phyloP scores from a whole-genome alignment of 2,797 vertebrate species.

The Macrochelys suwanniensis region DNA sequence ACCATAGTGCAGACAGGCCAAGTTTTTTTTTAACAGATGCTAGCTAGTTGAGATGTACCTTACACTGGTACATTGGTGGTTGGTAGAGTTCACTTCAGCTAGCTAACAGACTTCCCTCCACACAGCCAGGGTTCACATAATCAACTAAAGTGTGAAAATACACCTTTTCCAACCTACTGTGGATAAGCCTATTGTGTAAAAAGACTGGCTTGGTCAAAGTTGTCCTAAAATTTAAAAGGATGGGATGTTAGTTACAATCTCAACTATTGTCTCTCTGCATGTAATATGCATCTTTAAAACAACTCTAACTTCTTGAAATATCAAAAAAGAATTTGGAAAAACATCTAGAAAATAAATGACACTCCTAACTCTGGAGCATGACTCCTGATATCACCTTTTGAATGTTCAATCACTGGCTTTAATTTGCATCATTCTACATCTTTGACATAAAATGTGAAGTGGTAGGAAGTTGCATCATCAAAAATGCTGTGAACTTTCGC shows the following conservation, averaged over 20 bases:
- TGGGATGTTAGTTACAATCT: background rate
- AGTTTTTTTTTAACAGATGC: background rate
- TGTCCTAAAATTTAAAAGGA: background rate
- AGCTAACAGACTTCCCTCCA: background rate
- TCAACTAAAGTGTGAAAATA: background rate
- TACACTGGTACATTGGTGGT: background rate
- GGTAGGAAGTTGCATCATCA: too few relatives aligned
- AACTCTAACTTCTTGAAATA: background rate
- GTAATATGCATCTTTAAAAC: background rate
- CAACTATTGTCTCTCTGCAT: background rate
- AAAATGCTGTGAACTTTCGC: too few relatives aligned
- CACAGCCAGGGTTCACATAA: background rate
- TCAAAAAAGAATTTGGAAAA: background rate
- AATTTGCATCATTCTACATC: too few relatives aligned
- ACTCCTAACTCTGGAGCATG: too few relatives aligned
- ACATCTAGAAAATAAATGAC: background rate
- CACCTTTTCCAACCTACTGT: background rate
- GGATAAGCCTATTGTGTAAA: background rate
- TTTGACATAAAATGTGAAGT: too few relatives aligned
- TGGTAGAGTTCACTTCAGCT: background rate
- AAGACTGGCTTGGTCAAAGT: too few relatives aligned
- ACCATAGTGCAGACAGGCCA: background rate
- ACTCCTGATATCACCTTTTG: too few relatives aligned
- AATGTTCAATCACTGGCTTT: too few relatives aligned
- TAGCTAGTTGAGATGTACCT: background rate